Base-by-base conservation (phyloP, 2,888 invertebrate genomes). In the Drosophila paracracens region DNA sequence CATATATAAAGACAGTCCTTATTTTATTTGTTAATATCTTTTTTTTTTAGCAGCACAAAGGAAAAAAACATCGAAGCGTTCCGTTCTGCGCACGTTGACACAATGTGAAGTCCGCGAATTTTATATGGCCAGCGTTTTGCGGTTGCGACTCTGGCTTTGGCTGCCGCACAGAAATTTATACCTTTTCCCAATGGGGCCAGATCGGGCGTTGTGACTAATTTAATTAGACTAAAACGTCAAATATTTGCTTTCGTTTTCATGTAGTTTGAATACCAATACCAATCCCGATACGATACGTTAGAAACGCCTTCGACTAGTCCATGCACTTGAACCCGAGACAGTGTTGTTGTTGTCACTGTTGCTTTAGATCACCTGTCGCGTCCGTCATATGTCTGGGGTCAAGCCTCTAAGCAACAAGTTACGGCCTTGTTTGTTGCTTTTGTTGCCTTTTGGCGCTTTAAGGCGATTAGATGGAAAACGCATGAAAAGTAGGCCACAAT, bases 151-250 rank as follows among this genome's bases (percentile, higher is more conserved):
- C 63, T 59, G 52, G 21, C 57, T 57, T 66, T 62, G 50, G 67
- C 74, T 53, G 67, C 48, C 40, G 59, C 74, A 64, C 81, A 70
- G 78, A 85, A 87, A 87, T 88, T 76, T 88, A 88, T 88, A 88
- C 88, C 89, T 69, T 75, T 76, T 88, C 79, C 82, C 81, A 79
- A 81, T 82, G 82, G 85, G 82, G 82, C 60, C 79, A 61, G n/a
- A 60, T 56, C 73, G 35, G 53, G 53, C 63, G 29, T 69, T 76
- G 66, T 59, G 65, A 74, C 90, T 91, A 91, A 91, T 91, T 91
- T 91, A 91, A 91, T 91, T 91, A 91, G 88, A 81, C 88, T 91
- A 91, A 90, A 90, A 91, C 82, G 79, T 76, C 88, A 90, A 91
- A 91, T 90, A 91, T 90, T 88, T 91, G 88, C 79, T 70, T 74